Base-by-base conservation (phyloP, 2,888 invertebrate genomes). In the Stenchaetothrips biformis region DNA sequence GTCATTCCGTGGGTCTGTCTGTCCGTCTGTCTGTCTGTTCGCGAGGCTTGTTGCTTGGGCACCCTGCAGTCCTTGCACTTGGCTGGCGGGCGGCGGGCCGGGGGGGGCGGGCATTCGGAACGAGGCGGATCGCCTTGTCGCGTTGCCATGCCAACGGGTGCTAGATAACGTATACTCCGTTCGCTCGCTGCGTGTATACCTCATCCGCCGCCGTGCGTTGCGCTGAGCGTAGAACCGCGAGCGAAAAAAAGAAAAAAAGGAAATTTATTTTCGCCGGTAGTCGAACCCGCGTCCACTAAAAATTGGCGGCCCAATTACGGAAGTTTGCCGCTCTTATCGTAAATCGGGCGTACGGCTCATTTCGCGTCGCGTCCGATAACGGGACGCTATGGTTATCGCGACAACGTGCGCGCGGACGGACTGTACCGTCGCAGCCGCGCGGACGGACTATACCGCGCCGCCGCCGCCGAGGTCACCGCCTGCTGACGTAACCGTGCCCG, bases 41-140 rank as follows among this genome's bases (percentile, higher is more conserved):
- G 11, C 53, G 53, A 53, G 16, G 2, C 9, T 53, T 16, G 53
- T 53, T 53, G 13, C 16, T 16, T 2, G 7, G 67, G 67, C 67
- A 74, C 67, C 67, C 67, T 74, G 67, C 67, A 74, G 67, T 74
- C 67, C 67, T 74, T 74, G 67, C 67, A 74, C 67, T 74, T 74
- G 67, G 67, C 67, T 37, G 37, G 21, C 67, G 67, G 25, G 21
- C 21, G 7, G 67, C 67, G 67, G 67, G 21, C 21, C 21, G 67
- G 67, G 21, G 67, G 67, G 67, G 67, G 67, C 3, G 67, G 67
- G 67, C 0, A 74, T 74, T 74, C 67, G 67, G 67, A 74, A 74
- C 67, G 67, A 74, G 67, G 67, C 25, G 67, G 67, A 74, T 25
- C 25, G 67, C 21, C 25, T 37, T 37, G 37, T 37, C 37, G 13